These are phyloP conservation scores for Argyresthia albistria DNA, from an alignment of 2,888 invertebrate species.

Conservation along the genomic window DNA sequence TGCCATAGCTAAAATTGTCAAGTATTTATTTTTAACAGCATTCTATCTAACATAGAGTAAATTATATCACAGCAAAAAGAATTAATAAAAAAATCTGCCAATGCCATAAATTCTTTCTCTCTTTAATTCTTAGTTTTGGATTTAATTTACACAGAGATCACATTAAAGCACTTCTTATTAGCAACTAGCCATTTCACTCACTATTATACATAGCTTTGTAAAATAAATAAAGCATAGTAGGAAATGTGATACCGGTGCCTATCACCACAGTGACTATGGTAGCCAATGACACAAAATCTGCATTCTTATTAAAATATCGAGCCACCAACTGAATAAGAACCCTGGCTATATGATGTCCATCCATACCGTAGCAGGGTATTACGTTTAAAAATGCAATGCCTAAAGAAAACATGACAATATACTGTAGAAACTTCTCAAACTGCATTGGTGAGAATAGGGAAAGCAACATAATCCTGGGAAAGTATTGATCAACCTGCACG, in stretches of 20 bases:
- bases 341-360: constrained; percentile 91
- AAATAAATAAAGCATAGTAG: constrained; percentile 70
- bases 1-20: no score
- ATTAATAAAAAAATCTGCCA: no score
- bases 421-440: constrained; percentile 82
- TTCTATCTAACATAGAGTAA: no score
- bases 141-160: no score
- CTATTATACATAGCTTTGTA: constrained; percentile 34
- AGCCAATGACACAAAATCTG: constrained; percentile 59
- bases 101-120: no score
- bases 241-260: constrained; percentile 81
- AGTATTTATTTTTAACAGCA: no score
- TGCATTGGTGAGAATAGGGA: constrained; percentile 77
- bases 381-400: constrained; percentile 93
- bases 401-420: constrained; percentile 88
- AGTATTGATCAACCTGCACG: constrained; percentile 83
- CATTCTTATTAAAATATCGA: constrained; percentile 73
- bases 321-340: constrained; percentile 76
- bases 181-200: no score
- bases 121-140: no score
- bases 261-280: constrained; percentile 78
- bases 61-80: no score
- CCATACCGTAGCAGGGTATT: constrained; percentile 93
- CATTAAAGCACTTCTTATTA: no score
- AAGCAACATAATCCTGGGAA: constrained; percentile 76